Evolutionary conservation across 2,888 invertebrate species (phyloP), one percentile per base, ranked within the genome.

Genomic region (Zeuzera pyrina): DNA sequence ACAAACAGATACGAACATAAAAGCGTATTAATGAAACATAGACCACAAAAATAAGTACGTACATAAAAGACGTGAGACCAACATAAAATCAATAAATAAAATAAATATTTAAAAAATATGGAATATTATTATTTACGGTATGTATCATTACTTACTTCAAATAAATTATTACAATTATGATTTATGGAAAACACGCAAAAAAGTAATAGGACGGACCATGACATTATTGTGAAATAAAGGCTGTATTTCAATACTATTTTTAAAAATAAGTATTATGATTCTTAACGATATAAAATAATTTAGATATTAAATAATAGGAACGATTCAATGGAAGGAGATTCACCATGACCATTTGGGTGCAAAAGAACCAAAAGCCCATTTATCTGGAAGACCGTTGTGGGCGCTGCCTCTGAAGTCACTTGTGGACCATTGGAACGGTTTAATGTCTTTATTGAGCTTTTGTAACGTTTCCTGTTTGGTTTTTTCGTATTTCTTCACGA

Each of bases 351-450:
- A 89, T 37, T 66, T 59, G 11, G 87, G 87, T 35, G 65, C 60
- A 27, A 89, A 76, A 1, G 88, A 85, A 19, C 85, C 74, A 57
- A 93, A 94, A 29, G 86, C 77, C 86, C 91, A 94, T 28, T 84
- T 62, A 46, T 93, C 91, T 0, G 94, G 93, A 6, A 92, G 89
- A 2, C 91, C 92, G 38, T 85, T 60, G 52, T 93, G 94, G 1
- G 88, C 83, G 29, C 66, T 56, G 35, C 86, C 74, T 2, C 78
- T 81, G 50, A 90, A 91, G 39, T 84, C 85, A 40, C 89, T 87
- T 30, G 85, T 86, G 31, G 90, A 88, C 94, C 94, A 94, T 52
- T 88, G 86, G 67, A 94, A 95, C 0, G 91, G 87, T 32, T 68
- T 67, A 4, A 83, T 52, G 34, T 74, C 60, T 50, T 57, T 71